Evolutionary conservation across 2,797 vertebrate genomes (phyloP), one percentile per base, ranked within the genome.

Genomic region (Ateles fusciceps): DNA sequence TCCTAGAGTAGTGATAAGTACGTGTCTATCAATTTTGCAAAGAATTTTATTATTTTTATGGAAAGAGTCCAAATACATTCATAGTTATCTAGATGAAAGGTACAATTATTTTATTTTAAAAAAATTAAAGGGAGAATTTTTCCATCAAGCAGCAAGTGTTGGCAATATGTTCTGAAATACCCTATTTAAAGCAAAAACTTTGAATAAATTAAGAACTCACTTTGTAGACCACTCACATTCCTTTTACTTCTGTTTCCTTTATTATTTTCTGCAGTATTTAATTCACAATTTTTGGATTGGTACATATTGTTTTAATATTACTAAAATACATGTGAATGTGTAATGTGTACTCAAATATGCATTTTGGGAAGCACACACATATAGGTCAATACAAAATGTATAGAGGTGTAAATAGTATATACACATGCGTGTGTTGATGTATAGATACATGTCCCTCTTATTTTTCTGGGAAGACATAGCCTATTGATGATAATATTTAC

Each of bases 11-110:
- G 22, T 72, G 44, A 55, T 68, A 94, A 91, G 44, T 88, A 59
- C 91, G 24, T 79, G 55, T 84, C 44, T 79, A 15, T 72, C 48
- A 80, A 92, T 92, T 92, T 92, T 44, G 21, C 13, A 94, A 64
- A 95, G 28, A 61, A 88, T 4, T 95, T 90, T 42, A 17, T 86
- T 92, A 83, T 86, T 86, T 96, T 91, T 8, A 89, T 92, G 17
- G 30, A 89, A 61, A 95, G 52, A 89, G 21, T 55, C 19, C 33
- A 55, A 50, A 72, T 85, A 86, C 36, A 46, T 90, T 92, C 14
- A 71, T 86, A 89, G 64, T 74, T 44, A 94, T 61, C 61, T 80
- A 89, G 75, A 36, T 39, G 52, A 96, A 87, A 81, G 30, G 5
- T 79, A 86, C 52, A 17, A 19, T 89, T 94, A 61, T 81, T 90